Conservation (phyloP, 2,113 vertebrate species). For the Microtus pennsylvanicus region DNA sequence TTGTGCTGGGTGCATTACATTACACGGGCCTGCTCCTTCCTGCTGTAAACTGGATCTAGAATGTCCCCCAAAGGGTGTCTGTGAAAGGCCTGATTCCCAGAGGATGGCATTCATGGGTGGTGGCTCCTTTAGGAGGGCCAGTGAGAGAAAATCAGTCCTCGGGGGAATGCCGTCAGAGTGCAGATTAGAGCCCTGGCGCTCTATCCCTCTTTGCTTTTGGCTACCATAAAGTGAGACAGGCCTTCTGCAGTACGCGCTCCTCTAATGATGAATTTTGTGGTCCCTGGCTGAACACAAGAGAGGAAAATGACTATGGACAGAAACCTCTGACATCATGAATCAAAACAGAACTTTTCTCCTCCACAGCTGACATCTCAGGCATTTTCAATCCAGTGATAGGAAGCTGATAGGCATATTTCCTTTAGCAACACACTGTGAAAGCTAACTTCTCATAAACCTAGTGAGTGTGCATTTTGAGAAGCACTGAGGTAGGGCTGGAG, state of each 20-base stretch:
- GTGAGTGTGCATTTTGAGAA: slow-evolving; percentile 1
- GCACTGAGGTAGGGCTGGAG: neutral
- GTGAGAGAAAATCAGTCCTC: neutral
- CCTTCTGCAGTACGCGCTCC: neutral
- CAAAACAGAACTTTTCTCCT: neutral
- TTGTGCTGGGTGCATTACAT: neutral
- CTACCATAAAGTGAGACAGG: neutral
- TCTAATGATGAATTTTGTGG: too few relatives aligned
- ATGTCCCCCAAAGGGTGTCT: neutral
- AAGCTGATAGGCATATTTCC: neutral
- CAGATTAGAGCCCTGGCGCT: neutral
- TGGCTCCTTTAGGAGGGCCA: neutral
- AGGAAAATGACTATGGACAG: neutral
- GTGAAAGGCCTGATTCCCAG: neutral
- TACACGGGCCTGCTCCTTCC: neutral
- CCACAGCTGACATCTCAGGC: neutral
- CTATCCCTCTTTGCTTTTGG: neutral
- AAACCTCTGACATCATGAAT: neutral
- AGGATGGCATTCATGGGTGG: neutral
- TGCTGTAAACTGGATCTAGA: neutral
- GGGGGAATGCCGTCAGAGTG: neutral
- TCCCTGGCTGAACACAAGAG: neutral
- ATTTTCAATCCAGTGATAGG: neutral
- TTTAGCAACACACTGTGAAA: neutral
- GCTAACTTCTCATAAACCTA: slow-evolving; percentile 4